Conservation (phyloP, 2,888 invertebrate genomes). For the Sympetrum striolatum region DNA sequence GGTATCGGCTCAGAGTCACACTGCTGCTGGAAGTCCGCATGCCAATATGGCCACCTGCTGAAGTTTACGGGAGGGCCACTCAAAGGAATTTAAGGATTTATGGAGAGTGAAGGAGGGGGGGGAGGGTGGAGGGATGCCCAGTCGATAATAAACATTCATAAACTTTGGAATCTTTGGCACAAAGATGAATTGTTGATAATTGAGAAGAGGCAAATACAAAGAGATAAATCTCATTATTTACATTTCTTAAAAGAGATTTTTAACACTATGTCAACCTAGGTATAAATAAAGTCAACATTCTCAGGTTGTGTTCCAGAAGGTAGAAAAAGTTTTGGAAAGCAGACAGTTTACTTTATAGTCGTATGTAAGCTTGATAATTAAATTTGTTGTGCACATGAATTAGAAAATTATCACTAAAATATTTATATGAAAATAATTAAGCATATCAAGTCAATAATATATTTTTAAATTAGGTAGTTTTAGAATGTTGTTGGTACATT, state of each 20-base stretch:
- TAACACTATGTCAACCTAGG: background rate
- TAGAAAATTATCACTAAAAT: background rate
- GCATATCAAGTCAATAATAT: background rate
- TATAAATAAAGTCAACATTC: background rate
- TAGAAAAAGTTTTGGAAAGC: background rate
- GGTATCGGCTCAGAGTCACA: constrained; percentile 71
- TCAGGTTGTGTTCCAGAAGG: constrained; percentile 4
- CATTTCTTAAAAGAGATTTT: background rate
- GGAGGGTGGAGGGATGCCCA: constrained; percentile 1
- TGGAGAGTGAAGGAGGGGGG: background rate
- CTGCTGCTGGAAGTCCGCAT: constrained; percentile 73
- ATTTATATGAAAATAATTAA: background rate
- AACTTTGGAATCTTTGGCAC: constrained; percentile 18
- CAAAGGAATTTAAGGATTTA: background rate
- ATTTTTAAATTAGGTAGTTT: background rate
- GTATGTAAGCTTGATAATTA: background rate
- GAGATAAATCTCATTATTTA: background rate
- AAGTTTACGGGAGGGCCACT: constrained; percentile 45
- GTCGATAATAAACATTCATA: constrained; percentile 29
- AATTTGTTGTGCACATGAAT: background rate
- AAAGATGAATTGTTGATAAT: constrained; percentile 16
- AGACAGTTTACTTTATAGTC: background rate
- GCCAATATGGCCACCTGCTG: constrained; percentile 60
- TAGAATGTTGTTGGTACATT: background rate
- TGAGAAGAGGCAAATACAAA: constrained; percentile 1